Base-by-base conservation (phyloP, 2,797 vertebrate genomes). In the Aldrovandia affinis region DNA sequence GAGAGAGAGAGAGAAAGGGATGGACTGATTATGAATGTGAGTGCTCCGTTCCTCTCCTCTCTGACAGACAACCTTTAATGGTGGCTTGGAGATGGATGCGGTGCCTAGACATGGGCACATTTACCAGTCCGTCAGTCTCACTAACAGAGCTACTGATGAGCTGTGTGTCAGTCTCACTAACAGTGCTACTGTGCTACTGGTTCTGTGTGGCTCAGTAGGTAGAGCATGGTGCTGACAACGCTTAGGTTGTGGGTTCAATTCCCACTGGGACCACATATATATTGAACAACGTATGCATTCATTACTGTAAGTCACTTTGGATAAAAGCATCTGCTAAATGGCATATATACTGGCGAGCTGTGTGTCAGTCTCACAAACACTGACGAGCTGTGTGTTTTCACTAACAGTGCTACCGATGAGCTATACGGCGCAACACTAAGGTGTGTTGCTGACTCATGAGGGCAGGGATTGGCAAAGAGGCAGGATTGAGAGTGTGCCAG, bases 41-140 rank as follows among this genome's bases (percentile, higher is more conserved):
- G 22, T 9, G n/a, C 75, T 65, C 36, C 2, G 28, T 50, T 30
- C 33, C 30, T 55, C 47, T 57, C 36, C 47, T 70, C 42, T 42
- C 78, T 52, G 83, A 80, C 61, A 81, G 79, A 42, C 79, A 25
- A 63, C 63, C 61, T 70, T 30, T 70, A 80, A 80, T 84, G 44
- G 61, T 44, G 54, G 25, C 33, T 0, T 3, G 22, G 22, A 75
- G 18, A 75, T n/a, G 36, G 30, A 59, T 30, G 28, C 33, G 33
- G 52, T 28, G 78, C 73, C 6, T 7, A 47, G 59, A 70, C 65
- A 70, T 77, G 22, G 61, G 52, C 61, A 55, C 18, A 84, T 84
- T 68, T 70, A 80, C 80, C 44, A 84, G 78, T 33, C 59, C 75
- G 70, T 55, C 82, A 57, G 75, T 83, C 59, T 59, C 52, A 47